Evolutionary conservation across 2,888 invertebrate genomes (phyloP), one percentile per base, ranked within the genome.

Genomic region (Eledone cirrhosa): DNA sequence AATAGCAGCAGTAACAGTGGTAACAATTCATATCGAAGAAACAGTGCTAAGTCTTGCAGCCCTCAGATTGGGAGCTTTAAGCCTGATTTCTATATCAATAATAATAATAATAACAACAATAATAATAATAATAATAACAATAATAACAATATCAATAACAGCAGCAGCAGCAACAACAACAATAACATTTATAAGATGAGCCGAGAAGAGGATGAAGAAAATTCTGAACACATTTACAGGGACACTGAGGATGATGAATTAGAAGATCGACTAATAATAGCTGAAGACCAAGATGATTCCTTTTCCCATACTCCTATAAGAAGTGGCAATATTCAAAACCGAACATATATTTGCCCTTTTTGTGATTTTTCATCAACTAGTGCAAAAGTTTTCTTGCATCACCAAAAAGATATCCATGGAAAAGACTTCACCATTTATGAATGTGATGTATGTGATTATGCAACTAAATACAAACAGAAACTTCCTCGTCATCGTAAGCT

Each of bases 391-490:
- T 86, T 84, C 79, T 83, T 89, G 4, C 86, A 84, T 78, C 88
- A 88, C 80, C 85, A 86, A 74, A 86, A 86, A 78, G 85, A 87
- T 69, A 81, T 76, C n/a, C 89, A 89, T 80, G 82, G 84, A 31
- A 79, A 83, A 16, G 87, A 87, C 77, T 84, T 86, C 53, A 83
- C 81, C 48, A 88, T 88, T 74, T 88, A 86, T 78, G 86, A 88
- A 78, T 89, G 89, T 83, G 85, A 87, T 80, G 82, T 87, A 29
- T 89, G 89, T 82, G 87, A 88, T 74, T 89, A 88, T 82, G 88
- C 88, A n/a, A 89, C 88, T 24, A 85, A 86, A 80, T 87, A 87
- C 83, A 87, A 87, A 81, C 87, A 88, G 79, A 88, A 88, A 79
- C 83, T 88, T 27, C 85, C 86, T 41, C 83, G 86, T 19, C 89